Base-by-base conservation (phyloP, 2,797 vertebrate genomes). In the Aulostomus chinensis region DNA sequence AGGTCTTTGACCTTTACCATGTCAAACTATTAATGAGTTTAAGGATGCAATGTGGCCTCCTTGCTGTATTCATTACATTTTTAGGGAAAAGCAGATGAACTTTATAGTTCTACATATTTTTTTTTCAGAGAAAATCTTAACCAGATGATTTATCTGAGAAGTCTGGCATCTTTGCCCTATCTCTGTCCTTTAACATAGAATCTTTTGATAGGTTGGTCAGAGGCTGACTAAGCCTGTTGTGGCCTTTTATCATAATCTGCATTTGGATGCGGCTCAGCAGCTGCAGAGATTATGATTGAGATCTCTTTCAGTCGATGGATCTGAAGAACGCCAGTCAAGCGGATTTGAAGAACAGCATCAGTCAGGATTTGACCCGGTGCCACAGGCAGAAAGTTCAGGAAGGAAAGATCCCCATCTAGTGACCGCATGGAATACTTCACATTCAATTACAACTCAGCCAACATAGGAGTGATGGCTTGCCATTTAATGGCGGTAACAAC, bases 361-460 rank as follows among this genome's bases (percentile, higher is more conserved):
- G 20, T 55, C 47, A 40, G 48, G 8, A 11, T 72, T 65, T 80
- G 73, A 78, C 67, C 60, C 4, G 7, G 15, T 50, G 51, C 54
- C 38, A 58, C 37, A 71, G 29, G 56, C 36, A 14, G 41, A 7
- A 30, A 57, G 41, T 50, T 68, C 34, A 73, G 68, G 84, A 56
- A 46, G 83, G 57, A 45, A 73, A 76, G 58, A 76, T 66, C 72
- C 63, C 86, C 90, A 90, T 80, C 90, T 91, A 87, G 89, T 86
- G 91, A 75, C 69, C 29, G 48, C 32, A 36, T 4, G 26, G 22
- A 50, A 45, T 18, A 42, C 13, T 56, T 7, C 26, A 3, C 39
- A 1, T 56, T 15, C 43, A 47, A 49, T 65, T 21, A 42, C n/a
- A 2, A 16, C 33, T 48, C 2, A 17, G 9, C 3, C 14, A 40